A percentile compares a stretch with the other conserved stretches of the same genome.
Evolutionary conservation across 2,797 vertebrate species (phyloP).

Genomic region (Danio choprae): DNA sequence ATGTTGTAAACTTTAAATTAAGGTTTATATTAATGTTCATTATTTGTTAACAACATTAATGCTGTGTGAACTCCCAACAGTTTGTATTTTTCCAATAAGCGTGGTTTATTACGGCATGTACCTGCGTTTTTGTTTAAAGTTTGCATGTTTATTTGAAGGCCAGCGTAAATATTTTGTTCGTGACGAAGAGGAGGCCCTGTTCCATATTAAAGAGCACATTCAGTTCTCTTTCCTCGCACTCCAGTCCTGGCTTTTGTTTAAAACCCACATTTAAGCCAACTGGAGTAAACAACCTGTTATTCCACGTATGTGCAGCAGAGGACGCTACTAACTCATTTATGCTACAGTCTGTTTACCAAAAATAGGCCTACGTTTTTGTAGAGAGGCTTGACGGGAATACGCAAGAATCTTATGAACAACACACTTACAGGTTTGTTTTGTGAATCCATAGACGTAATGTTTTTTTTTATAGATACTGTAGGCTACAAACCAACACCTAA

Average conservation of each 20-base stretch:
- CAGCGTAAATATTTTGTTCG: not conserved
- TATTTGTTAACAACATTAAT: not conserved
- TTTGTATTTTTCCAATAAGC: not conserved
- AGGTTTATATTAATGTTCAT: not conserved
- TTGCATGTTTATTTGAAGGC: not conserved
- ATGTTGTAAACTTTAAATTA: too few relatives aligned
- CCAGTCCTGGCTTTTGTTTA: constrained; percentile 8
- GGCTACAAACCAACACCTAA: too few relatives aligned
- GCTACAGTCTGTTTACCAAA: not conserved
- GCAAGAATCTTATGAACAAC: not conserved
- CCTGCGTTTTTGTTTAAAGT: not conserved
- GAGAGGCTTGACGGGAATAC: not conserved
- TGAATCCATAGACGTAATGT: too few relatives aligned
- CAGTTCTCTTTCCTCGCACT: constrained; percentile 25
- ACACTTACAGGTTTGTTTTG: too few relatives aligned
- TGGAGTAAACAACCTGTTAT: constrained; percentile 61
- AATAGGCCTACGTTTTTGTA: not conserved
- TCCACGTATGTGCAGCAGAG: constrained; percentile 44
- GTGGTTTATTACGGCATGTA: not conserved
- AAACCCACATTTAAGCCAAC: constrained; percentile 5
- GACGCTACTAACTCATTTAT: constrained; percentile 25
- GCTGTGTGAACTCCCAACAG: too few relatives aligned
- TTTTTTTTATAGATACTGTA: too few relatives aligned
- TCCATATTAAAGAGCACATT: constrained; percentile 28
- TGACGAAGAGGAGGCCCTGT: not conserved